phyloP scores from a whole-genome alignment of 37 sponge, comb jelly and placozoan species.

The Halisarca cf. caerulea region DNA sequence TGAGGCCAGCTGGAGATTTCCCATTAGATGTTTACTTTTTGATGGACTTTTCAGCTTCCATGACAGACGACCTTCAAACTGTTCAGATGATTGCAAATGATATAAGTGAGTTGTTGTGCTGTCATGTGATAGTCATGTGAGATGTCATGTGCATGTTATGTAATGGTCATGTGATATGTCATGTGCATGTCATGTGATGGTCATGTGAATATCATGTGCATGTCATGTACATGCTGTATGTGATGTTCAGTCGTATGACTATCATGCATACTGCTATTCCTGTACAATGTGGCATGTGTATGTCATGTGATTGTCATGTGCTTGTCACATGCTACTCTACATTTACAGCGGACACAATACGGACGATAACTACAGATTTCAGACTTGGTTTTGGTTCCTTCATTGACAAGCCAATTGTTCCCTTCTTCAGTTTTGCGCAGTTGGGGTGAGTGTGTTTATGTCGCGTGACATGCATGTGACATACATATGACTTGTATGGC shows the following conservation, averaged over 20 bases:
- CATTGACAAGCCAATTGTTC: conserved; percentile 38
- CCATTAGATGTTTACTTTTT: conserved; percentile 87
- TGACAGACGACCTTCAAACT: conserved; percentile 66
- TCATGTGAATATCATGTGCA: too few species aligned
- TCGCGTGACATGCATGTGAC: too few species aligned
- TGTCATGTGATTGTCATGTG: neutral
- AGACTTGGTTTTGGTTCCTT: conserved; percentile 59
- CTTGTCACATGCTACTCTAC: neutral
- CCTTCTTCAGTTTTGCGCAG: conserved; percentile 18
- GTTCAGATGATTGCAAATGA: neutral
- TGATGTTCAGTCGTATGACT: too few species aligned
- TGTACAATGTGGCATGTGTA: neutral
- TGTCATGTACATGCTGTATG: too few species aligned
- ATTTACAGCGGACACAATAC: conserved; percentile 19
- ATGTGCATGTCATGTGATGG: too few species aligned
- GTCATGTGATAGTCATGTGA: too few species aligned
- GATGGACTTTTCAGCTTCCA: conserved; percentile 87
- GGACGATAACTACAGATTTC: conserved; percentile 30
- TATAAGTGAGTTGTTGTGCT: neutral
- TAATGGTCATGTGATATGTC: too few species aligned
- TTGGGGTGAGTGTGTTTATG: neutral
- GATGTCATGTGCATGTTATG: too few species aligned
- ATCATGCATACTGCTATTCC: neutral
- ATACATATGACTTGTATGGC: too few species aligned
- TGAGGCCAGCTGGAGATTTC: conserved; percentile 79